These are phyloP conservation scores for Lepidochrysops patricia DNA, from an alignment of 2,888 invertebrate species.

Conservation along the genomic window DNA sequence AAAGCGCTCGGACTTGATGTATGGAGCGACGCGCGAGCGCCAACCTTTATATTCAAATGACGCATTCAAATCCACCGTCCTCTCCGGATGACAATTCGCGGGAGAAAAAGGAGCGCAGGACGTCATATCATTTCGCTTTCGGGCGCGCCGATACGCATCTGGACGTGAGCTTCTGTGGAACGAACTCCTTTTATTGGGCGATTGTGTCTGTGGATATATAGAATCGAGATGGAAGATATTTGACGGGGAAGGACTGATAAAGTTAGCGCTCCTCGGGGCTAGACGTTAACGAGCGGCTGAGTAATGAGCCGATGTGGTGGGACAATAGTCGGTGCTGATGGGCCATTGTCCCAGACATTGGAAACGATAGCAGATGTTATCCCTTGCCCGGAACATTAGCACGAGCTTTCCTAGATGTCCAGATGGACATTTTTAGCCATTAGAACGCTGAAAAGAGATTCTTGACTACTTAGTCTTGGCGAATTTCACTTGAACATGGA, in stretches of 20 bases:
- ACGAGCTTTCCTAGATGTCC: not conserved
- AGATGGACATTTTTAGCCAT: not conserved
- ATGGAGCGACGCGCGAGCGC: slow-evolving; percentile 64
- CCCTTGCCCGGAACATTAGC: not conserved
- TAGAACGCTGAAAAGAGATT: not conserved
- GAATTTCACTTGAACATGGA: no score
- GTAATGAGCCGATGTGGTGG: slow-evolving; percentile 68
- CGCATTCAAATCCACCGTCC: slow-evolving; percentile 66
- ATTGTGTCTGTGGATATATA: slow-evolving; percentile 63
- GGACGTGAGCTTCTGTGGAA: slow-evolving; percentile 39
- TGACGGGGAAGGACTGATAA: slow-evolving; percentile 65
- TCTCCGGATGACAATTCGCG: slow-evolving; percentile 70
- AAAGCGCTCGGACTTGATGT: slow-evolving; percentile 65
- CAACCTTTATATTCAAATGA: slow-evolving; percentile 73
- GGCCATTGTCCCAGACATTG: slow-evolving; percentile 68
- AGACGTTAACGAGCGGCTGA: slow-evolving; percentile 67
- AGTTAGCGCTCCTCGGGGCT: slow-evolving; percentile 64
- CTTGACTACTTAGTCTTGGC: no score
- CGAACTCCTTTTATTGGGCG: slow-evolving; percentile 55
- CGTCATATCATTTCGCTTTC: slow-evolving; percentile 64
- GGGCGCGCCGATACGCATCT: slow-evolving; percentile 67
- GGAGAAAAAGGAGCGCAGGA: slow-evolving; percentile 65
- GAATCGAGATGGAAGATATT: slow-evolving; percentile 66
- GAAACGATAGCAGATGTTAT: slow-evolving; percentile 33
- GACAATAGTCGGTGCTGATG: slow-evolving; percentile 59